These are phyloP conservation scores for Pelecanus crispus DNA, from an alignment of 2,113 vertebrate genomes.

Conservation along the genomic window DNA sequence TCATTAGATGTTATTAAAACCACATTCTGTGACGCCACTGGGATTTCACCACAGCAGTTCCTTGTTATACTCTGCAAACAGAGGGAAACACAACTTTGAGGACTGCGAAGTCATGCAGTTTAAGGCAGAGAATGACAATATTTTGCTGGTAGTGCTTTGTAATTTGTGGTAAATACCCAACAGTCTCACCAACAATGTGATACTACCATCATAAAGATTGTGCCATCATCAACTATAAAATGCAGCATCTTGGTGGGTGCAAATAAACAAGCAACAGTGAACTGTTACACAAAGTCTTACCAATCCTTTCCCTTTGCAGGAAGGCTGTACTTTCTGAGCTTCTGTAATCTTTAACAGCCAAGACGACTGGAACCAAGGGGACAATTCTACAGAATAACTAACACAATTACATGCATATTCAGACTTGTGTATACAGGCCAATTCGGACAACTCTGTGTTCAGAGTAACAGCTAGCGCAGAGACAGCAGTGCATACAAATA, in stretches of 20 bases:
- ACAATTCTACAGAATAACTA: not conserved
- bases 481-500: not conserved
- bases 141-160: not conserved
- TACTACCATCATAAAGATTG: not conserved
- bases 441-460: not conserved
- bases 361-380: not conserved
- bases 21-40: not conserved
- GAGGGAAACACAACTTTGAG: not conserved
- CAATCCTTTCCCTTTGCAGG: not conserved
- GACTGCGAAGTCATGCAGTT: not conserved
- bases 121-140: not conserved
- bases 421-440: not conserved
- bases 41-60: not conserved
- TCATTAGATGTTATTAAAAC: not conserved
- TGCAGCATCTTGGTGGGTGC: not conserved
- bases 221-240: not conserved
- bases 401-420: not conserved
- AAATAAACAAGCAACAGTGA: not conserved
- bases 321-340: not conserved
- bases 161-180: not conserved
- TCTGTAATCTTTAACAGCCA: not conserved
- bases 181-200: fast-evolving
- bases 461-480: not conserved
- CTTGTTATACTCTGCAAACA: not conserved
- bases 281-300: not conserved